phyloP scores from a whole-genome alignment of 1,140 invertebrate species.

The Apis dorsata region DNA sequence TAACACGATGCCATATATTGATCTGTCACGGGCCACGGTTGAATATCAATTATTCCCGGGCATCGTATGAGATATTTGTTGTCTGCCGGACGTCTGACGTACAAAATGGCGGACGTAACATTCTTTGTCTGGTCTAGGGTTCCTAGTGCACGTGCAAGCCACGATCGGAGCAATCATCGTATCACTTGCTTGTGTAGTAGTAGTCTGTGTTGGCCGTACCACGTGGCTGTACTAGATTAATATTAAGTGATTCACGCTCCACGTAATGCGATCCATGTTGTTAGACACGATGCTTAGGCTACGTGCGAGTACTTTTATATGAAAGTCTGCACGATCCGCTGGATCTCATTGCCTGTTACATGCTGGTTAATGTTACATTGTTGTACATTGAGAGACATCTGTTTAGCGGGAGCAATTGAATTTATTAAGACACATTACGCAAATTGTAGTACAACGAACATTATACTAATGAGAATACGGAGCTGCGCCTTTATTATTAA shows the following conservation, averaged over 20 bases:
- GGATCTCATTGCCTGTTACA: conserved; percentile 15
- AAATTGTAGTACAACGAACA: conserved; percentile 41
- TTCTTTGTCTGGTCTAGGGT: conserved; percentile 31
- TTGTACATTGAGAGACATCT: conserved; percentile 23
- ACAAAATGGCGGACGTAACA: conserved; percentile 31
- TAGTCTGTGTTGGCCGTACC: conserved; percentile 34
- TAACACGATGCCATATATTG: not conserved
- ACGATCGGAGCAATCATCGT: conserved; percentile 48
- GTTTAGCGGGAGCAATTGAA: conserved; percentile 47
- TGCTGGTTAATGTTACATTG: not conserved
- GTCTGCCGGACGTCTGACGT: conserved; percentile 15
- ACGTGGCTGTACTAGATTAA: conserved; percentile 45
- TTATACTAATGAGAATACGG: conserved; percentile 45
- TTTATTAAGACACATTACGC: conserved; percentile 53
- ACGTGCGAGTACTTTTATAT: conserved; percentile 29
- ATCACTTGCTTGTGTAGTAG: conserved; percentile 26
- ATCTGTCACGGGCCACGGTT: not conserved
- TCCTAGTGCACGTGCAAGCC: conserved; percentile 27
- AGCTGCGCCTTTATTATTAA: conserved; percentile 36
- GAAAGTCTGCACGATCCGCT: conserved; percentile 9
- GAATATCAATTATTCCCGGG: conserved; percentile 11
- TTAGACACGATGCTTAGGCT: conserved; percentile 47
- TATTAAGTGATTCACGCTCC: conserved; percentile 53
- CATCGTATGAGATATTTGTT: conserved; percentile 14
- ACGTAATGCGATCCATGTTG: conserved; percentile 50